phyloP scores from a whole-genome alignment of 2,797 vertebrate species.

The Enoplosus armatus region DNA sequence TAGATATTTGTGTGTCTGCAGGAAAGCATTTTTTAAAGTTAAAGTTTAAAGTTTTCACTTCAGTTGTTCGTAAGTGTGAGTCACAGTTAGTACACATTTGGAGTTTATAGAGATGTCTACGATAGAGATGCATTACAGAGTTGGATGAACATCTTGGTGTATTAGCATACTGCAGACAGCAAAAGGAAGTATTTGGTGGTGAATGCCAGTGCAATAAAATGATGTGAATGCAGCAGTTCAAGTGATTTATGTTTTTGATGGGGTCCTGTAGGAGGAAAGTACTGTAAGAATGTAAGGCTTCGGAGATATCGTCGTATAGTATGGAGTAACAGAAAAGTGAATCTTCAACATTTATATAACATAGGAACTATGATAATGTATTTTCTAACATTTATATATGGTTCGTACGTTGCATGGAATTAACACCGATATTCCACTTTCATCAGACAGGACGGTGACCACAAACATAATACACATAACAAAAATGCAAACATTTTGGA shows the following conservation, averaged over 20 bases:
- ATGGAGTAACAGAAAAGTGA: slow-evolving; percentile 18
- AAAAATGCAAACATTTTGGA: slow-evolving; percentile 40
- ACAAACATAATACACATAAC: slow-evolving; percentile 39
- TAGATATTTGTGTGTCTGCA: slow-evolving; percentile 46
- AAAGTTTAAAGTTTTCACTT: slow-evolving; percentile 43
- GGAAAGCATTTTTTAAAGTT: slow-evolving; percentile 24
- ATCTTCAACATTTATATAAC: slow-evolving; percentile 31
- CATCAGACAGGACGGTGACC: slow-evolving; percentile 35
- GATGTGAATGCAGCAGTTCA: slow-evolving; percentile 59
- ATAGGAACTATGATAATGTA: slow-evolving; percentile 33
- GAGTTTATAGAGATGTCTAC: slow-evolving; percentile 31
- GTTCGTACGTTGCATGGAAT: slow-evolving; percentile 31
- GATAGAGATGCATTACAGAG: slow-evolving; percentile 26
- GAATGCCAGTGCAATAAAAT: slow-evolving; percentile 60
- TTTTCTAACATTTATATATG: slow-evolving; percentile 50
- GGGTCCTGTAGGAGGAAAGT: slow-evolving; percentile 11
- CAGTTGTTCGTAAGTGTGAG: slow-evolving; percentile 34
- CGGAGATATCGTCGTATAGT: slow-evolving; percentile 24
- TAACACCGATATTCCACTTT: slow-evolving; percentile 43
- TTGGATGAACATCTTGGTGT: slow-evolving; percentile 22
- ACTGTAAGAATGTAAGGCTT: slow-evolving; percentile 51
- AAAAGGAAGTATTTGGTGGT: slow-evolving; percentile 55
- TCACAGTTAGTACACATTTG: slow-evolving; percentile 49
- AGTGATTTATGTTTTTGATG: slow-evolving; percentile 38
- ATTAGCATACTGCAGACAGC: slow-evolving; percentile 34